Base-by-base conservation (phyloP, 2,113 vertebrate species). In the Dasypus novemcinctus region DNA sequence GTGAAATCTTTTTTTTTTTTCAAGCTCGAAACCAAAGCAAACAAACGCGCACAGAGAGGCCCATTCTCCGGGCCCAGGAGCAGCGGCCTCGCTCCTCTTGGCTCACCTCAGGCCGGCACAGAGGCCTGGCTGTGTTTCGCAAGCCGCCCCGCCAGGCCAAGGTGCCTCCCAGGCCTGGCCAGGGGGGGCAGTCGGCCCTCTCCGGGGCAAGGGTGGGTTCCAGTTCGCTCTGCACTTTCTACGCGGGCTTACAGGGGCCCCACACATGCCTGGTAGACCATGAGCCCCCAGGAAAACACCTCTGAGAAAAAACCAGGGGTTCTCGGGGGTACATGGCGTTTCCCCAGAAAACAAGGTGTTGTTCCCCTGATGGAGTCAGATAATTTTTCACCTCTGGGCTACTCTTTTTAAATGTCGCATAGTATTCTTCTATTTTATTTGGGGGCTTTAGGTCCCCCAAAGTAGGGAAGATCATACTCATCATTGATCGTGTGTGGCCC, bases 11-110 rank as follows among this genome's bases (percentile, higher is more conserved):
- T 57, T 63, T 97, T 89, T 92, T 98, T 95, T 98, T 98, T 98
- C 97, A 93, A 97, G 97, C 96, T 96, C 36, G 95, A 98, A 98
- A 98, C 98, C 98, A 98, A 98, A 98, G 98, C 98, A 98, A 98
- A 98, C 98, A 98, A 98, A 98, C 97, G 84, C 97, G 90, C 98
- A 98, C 98, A 98, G 98, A 98, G 95, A 97, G 91, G 97, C 95
- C 97, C 97, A 98, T 98, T 98, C 98, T 98, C 97, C 20, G 0
- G 5, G 68, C 91, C 69, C 80, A 21, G 91, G 86, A 85, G 91
- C 69, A 63, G 87, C 64, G 5, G 96, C 49, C 95, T 83, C 14
- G 21, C 95, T 54, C 87, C 95, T 20, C 93, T 64, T 9, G 59
- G 96, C 92, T 90, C 74, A 91, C 95, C 96, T 97, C 94, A 69